A percentile compares a stretch with the other conserved stretches of the same genome.
phyloP scores from a whole-genome alignment of 2,113 vertebrate species.

The Peromyscus leucopus region DNA sequence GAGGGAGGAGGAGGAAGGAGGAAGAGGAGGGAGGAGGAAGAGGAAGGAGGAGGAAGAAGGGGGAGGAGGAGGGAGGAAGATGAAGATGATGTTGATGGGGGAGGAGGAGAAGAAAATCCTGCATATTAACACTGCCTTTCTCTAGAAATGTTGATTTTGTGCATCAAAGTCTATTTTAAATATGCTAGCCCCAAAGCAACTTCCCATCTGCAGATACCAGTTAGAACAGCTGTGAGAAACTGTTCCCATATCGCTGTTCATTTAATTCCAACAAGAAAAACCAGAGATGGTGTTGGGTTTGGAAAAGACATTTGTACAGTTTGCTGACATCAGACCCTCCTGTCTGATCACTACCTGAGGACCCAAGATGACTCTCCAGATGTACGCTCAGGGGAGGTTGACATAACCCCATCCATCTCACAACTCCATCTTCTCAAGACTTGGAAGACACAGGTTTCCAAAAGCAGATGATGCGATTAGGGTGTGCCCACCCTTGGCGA shows the following conservation, averaged over 20 bases:
- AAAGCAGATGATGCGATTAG: background rate
- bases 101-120: background rate
- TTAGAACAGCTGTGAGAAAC: background rate
- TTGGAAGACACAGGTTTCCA: background rate
- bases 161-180: conserved; percentile 32
- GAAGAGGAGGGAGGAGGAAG: too few species aligned
- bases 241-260: conserved; percentile 26
- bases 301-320: background rate
- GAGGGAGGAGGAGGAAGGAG: too few species aligned
- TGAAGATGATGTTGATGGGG: too few species aligned
- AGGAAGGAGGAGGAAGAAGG: too few species aligned
- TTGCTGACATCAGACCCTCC: background rate
- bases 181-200: background rate
- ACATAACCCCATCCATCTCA: background rate
- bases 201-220: background rate
- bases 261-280: background rate
- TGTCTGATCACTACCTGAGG: background rate
- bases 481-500: background rate
- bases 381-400: background rate
- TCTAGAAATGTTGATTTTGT: conserved; percentile 24
- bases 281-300: background rate
- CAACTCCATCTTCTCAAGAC: background rate
- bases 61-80: too few species aligned
- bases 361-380: background rate
- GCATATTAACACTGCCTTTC: background rate